These are phyloP conservation scores for Sepiola atlantica DNA, from an alignment of 2,888 invertebrate genomes.

Conservation along the genomic window DNA sequence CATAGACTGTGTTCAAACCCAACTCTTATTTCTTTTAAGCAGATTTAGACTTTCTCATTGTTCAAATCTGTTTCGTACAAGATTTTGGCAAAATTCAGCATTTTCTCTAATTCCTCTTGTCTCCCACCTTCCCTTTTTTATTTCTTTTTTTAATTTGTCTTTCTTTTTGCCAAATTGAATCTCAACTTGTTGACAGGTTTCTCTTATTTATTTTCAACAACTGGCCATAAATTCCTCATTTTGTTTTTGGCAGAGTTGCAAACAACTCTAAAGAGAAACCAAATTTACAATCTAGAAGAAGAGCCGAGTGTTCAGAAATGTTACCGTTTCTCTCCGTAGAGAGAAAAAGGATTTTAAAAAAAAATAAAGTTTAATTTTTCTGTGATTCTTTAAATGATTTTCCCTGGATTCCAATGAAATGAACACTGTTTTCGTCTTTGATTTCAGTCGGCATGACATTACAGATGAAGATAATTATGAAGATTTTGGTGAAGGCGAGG, in stretches of 20 bases:
- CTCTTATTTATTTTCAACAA: neutral
- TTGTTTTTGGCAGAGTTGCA: neutral
- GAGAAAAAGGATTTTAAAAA: neutral
- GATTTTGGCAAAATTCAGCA: neutral
- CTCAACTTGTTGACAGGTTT: neutral
- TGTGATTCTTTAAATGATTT: neutral
- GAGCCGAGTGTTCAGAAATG: neutral
- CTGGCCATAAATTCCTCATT: neutral
- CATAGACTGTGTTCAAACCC: neutral
- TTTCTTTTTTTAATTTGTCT: neutral
- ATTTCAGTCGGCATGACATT: conserved; percentile 61
- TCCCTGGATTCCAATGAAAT: neutral
- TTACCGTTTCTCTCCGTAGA: neutral
- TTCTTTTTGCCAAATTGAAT: neutral
- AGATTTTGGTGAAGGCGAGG: conserved; percentile 81
- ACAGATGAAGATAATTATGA: conserved; percentile 71
- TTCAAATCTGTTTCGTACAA: neutral
- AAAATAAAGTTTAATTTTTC: neutral
- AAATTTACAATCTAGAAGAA: neutral
- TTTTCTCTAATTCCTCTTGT: neutral
- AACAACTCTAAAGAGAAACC: neutral
- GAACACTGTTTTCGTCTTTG: neutral
- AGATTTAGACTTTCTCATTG: neutral
- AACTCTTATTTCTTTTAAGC: neutral
- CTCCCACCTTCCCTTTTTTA: neutral